A percentile compares a stretch with the other conserved stretches of the same genome.
Conservation (phyloP, 2,797 vertebrate genomes). For the Okamejei kenojei region DNA sequence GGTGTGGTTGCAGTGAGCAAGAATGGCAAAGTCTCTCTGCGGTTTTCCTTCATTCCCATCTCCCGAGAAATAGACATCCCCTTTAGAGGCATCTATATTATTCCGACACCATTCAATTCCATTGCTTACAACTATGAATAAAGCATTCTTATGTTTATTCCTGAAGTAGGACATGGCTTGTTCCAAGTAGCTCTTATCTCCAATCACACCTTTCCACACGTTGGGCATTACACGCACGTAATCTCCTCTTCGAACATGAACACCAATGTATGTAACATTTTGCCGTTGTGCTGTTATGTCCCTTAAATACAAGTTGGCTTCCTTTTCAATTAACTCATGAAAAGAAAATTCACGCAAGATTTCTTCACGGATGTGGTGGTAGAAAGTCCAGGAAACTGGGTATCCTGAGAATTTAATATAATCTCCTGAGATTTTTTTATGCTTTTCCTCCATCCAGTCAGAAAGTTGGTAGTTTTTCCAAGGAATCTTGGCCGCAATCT, state of each 20-base stretch:
- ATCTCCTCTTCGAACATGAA: constrained; percentile 55
- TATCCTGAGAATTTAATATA: constrained; percentile 45
- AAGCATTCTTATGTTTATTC: constrained; percentile 40
- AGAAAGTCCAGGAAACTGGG: constrained; percentile 52
- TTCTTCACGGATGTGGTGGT: constrained; percentile 46
- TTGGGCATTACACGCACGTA: constrained; percentile 49
- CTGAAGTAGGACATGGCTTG: constrained; percentile 52
- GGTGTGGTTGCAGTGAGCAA: constrained; percentile 54
- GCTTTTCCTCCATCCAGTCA: constrained; percentile 52
- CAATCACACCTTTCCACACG: constrained; percentile 53
- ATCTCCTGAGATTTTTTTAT: constrained; percentile 44
- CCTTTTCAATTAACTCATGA: constrained; percentile 43
- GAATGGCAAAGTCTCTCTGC: constrained; percentile 50
- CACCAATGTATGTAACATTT: constrained; percentile 49
- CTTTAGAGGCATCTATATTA: constrained; percentile 46
- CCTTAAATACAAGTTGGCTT: constrained; percentile 42
- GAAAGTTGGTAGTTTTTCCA: constrained; percentile 46
- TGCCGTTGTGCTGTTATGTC: constrained; percentile 32
- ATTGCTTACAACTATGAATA: constrained; percentile 54
- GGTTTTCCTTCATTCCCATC: constrained; percentile 45
- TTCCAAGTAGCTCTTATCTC: constrained; percentile 47
- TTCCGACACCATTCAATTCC: constrained; percentile 52
- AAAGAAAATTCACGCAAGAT: constrained; percentile 46
- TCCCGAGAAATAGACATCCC: constrained; percentile 51
- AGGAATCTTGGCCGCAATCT: fast-evolving